Conservation (phyloP, 2,888 invertebrate species). For the Clitarchus hookeri region DNA sequence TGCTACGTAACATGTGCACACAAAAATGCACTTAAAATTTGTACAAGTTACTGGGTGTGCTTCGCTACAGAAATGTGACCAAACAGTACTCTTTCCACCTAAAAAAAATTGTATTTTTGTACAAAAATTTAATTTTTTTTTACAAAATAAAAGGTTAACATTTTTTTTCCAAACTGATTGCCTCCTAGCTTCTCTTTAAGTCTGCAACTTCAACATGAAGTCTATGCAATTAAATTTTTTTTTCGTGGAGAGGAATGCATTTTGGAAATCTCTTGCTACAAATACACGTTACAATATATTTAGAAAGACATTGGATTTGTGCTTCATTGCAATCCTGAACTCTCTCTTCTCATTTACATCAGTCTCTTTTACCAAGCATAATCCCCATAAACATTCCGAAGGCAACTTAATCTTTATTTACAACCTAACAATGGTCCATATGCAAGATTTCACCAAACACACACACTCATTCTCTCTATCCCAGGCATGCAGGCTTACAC, state of each 20-base stretch:
- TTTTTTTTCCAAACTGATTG: constrained; percentile 9
- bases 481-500: not conserved
- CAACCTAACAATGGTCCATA: not conserved
- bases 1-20: not conserved
- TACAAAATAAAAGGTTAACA: constrained; percentile 21
- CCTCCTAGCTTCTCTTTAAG: not conserved
- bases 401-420: constrained; percentile 19
- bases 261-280: not conserved
- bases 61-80: constrained; percentile 18
- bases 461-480: not conserved
- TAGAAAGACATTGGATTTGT: constrained; percentile 25
- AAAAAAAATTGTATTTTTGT: not conserved
- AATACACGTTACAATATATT: constrained; percentile 3
- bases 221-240: constrained; percentile 5
- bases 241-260: constrained; percentile 17
- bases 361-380: not conserved
- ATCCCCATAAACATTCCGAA: constrained; percentile 8
- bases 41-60: constrained; percentile 28
- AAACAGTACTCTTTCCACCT: not conserved
- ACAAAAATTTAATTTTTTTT: constrained; percentile 3
- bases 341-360: not conserved
- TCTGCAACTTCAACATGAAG: not conserved
- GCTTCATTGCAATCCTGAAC: constrained; percentile 3
- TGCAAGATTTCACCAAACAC: not conserved
- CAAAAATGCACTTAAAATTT: constrained; percentile 11